Percentiles rank a stretch among this genome's conserved stretches.
phyloP scores from a whole-genome alignment of 2,888 invertebrate species.

The Oscheius myriophilus region DNA sequence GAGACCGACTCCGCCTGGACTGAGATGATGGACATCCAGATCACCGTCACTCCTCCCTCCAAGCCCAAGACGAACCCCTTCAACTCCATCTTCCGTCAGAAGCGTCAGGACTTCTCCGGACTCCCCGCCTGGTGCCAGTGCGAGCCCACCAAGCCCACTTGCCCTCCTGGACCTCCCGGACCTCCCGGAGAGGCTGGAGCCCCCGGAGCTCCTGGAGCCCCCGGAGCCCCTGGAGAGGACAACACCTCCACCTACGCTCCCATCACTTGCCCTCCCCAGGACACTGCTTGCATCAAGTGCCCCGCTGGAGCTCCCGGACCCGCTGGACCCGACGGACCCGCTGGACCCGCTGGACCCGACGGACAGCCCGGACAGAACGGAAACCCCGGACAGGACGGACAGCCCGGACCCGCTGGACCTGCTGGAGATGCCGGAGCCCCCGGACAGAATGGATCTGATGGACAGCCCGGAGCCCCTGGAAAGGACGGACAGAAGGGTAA shows the following conservation, averaged over 20 bases:
- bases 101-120: slow-evolving; percentile 53
- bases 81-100: slow-evolving; percentile 59
- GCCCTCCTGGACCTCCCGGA: slow-evolving; percentile 58
- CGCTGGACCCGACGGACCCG: slow-evolving; percentile 36
- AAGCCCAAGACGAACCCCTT: slow-evolving; percentile 56
- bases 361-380: slow-evolving; percentile 32
- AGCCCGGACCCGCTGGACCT: slow-evolving; percentile 32
- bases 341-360: slow-evolving; percentile 35
- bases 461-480: slow-evolving; percentile 57
- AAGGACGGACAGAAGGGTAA: slow-evolving; percentile 33
- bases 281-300: slow-evolving; percentile 45
- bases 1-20: slow-evolving; percentile 62
- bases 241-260: slow-evolving; percentile 49
- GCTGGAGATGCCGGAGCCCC: slow-evolving; percentile 35
- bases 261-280: slow-evolving; percentile 48
- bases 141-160: slow-evolving; percentile 57
- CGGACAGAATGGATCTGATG: slow-evolving; percentile 49
- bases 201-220: slow-evolving; percentile 49
- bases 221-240: slow-evolving; percentile 56
- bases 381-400: slow-evolving; percentile 34
- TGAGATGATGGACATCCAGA: slow-evolving; percentile 61
- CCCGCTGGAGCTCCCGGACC: slow-evolving; percentile 33
- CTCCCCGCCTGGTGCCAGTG: slow-evolving; percentile 60
- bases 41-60: slow-evolving; percentile 64
- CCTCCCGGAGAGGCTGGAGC: slow-evolving; percentile 56